These are phyloP conservation scores for Herminia tarsipennalis DNA, from an alignment of 2,888 invertebrate genomes.

Conservation along the genomic window DNA sequence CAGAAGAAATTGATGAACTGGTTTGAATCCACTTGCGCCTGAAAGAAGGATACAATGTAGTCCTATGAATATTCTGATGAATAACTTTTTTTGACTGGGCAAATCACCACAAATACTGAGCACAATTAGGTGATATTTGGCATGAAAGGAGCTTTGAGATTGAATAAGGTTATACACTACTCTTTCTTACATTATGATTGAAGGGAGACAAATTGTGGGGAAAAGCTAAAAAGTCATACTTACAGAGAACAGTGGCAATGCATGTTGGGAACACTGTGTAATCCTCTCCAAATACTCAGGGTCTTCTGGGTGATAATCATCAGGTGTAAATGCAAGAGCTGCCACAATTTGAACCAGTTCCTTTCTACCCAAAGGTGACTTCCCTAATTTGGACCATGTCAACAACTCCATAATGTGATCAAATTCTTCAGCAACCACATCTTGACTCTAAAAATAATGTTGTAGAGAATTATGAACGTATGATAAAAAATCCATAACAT, in stretches of 20 bases:
- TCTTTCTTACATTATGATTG: neutral
- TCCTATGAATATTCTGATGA: no score
- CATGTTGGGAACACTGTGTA: constrained; percentile 94
- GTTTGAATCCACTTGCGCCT: constrained; percentile 94
- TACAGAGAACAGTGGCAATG: constrained; percentile 95
- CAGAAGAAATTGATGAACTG: constrained; percentile 94
- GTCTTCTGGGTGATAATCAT: constrained; percentile 91
- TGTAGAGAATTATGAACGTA: no score
- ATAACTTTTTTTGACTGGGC: no score
- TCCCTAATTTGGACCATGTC: constrained; percentile 92
- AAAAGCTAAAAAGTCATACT: constrained; percentile 60
- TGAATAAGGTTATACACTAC: no score
- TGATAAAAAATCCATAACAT: no score
- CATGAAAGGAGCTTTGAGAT: no score
- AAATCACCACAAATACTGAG: no score
- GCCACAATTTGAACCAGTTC: constrained; percentile 94
- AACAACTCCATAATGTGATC: constrained; percentile 94
- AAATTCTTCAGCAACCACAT: constrained; percentile 97
- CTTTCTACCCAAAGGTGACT: constrained; percentile 93
- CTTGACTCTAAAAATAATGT: constrained; percentile 76
- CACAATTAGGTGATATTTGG: no score
- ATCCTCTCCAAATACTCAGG: constrained; percentile 92
- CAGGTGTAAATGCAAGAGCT: constrained; percentile 89
- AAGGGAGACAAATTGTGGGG: neutral
- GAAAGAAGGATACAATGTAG: constrained; percentile 44